phyloP scores from a whole-genome alignment of 2,113 vertebrate species.

The Bubo bubo region DNA sequence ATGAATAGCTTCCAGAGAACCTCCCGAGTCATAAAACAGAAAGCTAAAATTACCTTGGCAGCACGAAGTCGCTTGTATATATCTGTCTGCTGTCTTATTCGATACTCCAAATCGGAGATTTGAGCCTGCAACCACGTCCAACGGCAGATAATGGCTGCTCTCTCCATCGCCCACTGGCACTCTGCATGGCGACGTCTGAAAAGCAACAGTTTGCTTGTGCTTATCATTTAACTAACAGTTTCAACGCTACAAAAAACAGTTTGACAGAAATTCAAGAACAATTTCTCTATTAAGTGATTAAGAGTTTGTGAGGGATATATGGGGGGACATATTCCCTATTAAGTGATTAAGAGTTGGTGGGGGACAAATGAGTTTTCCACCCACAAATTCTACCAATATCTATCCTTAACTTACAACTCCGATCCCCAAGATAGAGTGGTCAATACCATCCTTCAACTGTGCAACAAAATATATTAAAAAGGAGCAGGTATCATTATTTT shows the following conservation, averaged over 20 bases:
- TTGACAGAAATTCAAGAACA: neutral
- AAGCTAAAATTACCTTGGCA: constrained; percentile 55
- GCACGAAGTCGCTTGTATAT: constrained; percentile 70
- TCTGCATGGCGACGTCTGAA: constrained; percentile 35
- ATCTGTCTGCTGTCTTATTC: constrained; percentile 69
- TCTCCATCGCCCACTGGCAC: constrained; percentile 61
- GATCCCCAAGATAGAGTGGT: neutral
- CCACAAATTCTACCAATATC: neutral
- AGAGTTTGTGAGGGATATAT: neutral
- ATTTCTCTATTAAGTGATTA: neutral
- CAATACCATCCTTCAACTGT: neutral
- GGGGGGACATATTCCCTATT: neutral
- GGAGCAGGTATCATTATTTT: neutral
- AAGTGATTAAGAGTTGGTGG: neutral
- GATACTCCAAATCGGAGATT: constrained; percentile 70
- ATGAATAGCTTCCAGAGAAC: neutral
- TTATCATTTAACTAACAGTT: neutral
- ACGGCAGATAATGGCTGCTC: constrained; percentile 67
- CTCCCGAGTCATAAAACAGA: neutral
- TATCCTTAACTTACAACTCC: neutral
- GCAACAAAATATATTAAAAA: neutral
- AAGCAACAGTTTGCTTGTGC: neutral
- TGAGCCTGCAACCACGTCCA: constrained; percentile 76
- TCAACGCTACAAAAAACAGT: neutral
- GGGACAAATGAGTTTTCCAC: neutral